Conservation (phyloP, 2,113 vertebrate species). For the Bufo bufo region DNA sequence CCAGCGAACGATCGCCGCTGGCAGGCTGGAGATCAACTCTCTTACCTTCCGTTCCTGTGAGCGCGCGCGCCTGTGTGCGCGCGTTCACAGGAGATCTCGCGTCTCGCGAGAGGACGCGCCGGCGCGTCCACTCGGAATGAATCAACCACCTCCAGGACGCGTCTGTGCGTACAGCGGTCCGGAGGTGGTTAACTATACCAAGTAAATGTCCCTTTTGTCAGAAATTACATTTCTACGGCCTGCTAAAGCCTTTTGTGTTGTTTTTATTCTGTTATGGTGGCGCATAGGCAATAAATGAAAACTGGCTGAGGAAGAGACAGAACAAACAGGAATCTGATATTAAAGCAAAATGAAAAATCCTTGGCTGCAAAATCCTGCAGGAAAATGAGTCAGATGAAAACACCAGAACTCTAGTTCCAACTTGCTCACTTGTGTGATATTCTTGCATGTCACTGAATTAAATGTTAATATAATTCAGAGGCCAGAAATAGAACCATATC, state of each 20-base stretch:
- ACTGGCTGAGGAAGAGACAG: slow-evolving; percentile 29
- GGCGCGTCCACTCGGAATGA: no score
- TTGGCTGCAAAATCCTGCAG: slow-evolving; percentile 34
- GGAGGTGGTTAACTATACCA: slow-evolving; percentile 11
- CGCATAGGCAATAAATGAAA: slow-evolving; percentile 35
- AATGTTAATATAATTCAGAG: background rate
- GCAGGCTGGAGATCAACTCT: no score
- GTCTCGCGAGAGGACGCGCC: no score
- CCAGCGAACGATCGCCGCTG: no score
- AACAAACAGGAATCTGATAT: slow-evolving; percentile 40
- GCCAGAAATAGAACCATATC: background rate
- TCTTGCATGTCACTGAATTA: slow-evolving; percentile 10
- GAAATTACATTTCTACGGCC: background rate
- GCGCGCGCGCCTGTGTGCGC: no score
- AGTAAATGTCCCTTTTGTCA: slow-evolving; percentile 11
- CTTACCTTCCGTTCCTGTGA: no score
- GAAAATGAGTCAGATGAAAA: slow-evolving; percentile 46
- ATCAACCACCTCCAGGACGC: no score
- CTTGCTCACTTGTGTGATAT: background rate
- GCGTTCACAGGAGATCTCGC: no score
- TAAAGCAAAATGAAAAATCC: slow-evolving; percentile 44
- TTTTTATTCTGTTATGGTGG: slow-evolving; percentile 47
- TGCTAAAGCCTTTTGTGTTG: slow-evolving; percentile 33
- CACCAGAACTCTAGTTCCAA: slow-evolving; percentile 37
- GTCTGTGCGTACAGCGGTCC: no score